These are phyloP conservation scores for Orgyia antiqua DNA, from an alignment of 2,888 invertebrate genomes.

Conservation along the genomic window DNA sequence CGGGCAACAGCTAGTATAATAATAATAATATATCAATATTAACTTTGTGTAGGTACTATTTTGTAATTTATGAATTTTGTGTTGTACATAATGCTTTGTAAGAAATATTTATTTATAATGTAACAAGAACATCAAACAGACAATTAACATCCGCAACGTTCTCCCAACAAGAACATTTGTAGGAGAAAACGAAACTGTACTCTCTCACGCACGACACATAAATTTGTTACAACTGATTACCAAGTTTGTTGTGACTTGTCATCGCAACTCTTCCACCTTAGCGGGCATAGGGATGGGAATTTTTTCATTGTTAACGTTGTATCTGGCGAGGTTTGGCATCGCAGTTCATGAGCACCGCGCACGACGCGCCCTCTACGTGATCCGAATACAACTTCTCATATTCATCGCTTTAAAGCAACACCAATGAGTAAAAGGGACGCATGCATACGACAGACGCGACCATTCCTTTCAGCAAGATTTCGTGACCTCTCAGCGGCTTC, in stretches of 20 bases:
- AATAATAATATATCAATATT: neutral
- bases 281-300: conserved; percentile 38
- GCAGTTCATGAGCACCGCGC: conserved; percentile 70
- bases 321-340: conserved; percentile 64
- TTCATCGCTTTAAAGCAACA: conserved; percentile 71
- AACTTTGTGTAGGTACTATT: neutral
- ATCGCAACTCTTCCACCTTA: conserved; percentile 71
- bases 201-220: conserved; percentile 64
- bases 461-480: conserved; percentile 60
- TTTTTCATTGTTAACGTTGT: conserved; percentile 71
- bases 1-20: no score
- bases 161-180: conserved; percentile 26
- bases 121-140: conserved; percentile 27
- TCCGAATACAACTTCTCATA: conserved; percentile 68
- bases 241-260: conserved; percentile 67
- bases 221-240: conserved; percentile 75
- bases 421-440: conserved; percentile 48
- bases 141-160: conserved; percentile 28
- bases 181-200: conserved; percentile 28
- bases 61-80: neutral
- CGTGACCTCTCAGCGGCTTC: conserved; percentile 77
- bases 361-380: conserved; percentile 66
- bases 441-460: conserved; percentile 41
- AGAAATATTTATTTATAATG: conserved; percentile 30
- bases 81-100: no score